Percentiles rank a stretch among this genome's conserved stretches.
phyloP scores from a whole-genome alignment of 2,113 vertebrate genomes.

The Rhipidura dahli region DNA sequence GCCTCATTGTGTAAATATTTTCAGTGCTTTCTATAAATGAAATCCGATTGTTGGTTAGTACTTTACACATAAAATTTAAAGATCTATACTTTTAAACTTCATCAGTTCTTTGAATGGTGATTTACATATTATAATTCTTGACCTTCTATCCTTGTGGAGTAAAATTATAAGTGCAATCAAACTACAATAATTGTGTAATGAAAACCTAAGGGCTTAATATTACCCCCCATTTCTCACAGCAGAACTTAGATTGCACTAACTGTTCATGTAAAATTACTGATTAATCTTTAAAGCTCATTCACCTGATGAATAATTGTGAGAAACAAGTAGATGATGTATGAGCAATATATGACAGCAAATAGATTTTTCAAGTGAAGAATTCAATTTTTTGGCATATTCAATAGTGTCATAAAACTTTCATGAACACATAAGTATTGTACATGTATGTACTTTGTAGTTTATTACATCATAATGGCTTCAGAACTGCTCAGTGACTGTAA shows the following conservation, averaged over 20 bases:
- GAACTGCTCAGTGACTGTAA: neutral
- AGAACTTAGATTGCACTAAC: neutral
- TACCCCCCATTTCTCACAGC: neutral
- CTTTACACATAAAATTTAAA: neutral
- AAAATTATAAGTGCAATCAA: neutral
- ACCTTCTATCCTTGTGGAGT: neutral
- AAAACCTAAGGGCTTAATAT: neutral
- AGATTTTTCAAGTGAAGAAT: neutral
- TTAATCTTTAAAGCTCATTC: neutral
- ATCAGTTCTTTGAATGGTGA: neutral
- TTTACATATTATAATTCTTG: neutral
- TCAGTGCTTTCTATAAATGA: neutral
- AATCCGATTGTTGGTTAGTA: neutral
- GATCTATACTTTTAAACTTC: neutral
- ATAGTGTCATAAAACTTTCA: neutral
- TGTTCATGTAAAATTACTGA: neutral
- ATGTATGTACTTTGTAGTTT: neutral
- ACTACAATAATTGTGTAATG: neutral
- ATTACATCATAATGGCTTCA: neutral
- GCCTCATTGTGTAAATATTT: neutral
- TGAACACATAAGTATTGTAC: neutral
- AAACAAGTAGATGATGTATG: neutral
- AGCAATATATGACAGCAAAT: neutral
- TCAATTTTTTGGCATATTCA: neutral
- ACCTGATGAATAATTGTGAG: neutral